Evolutionary conservation across 2,888 invertebrate species (phyloP).

Genomic region (Myopa tessellatipennis): DNA sequence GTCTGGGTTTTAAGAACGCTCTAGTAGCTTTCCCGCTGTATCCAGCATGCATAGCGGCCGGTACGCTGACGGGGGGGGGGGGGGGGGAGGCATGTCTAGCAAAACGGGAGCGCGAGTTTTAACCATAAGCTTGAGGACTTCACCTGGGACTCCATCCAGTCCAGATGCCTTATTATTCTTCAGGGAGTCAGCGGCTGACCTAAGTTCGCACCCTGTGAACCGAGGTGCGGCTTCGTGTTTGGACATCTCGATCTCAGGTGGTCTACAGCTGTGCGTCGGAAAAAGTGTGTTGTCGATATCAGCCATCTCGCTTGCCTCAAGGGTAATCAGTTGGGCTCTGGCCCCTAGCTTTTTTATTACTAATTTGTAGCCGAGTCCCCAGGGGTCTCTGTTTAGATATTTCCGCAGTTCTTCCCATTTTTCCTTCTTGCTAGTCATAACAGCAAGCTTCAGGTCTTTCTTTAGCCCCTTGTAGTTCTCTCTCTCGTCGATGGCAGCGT

Average conservation of each 20-base stretch:
- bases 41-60: constrained; percentile 25
- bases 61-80: constrained; percentile 38
- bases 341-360: constrained; percentile 9
- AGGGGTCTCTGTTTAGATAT: neutral
- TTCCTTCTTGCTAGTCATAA: neutral
- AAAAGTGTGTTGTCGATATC: neutral
- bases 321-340: neutral
- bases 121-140: constrained; percentile 34
- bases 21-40: constrained; percentile 25
- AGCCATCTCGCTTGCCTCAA: neutral
- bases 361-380: constrained; percentile 9
- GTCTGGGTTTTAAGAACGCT: constrained; percentile 25
- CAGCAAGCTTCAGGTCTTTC: constrained; percentile 3
- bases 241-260: neutral
- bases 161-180: constrained; percentile 37
- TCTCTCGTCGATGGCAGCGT: neutral
- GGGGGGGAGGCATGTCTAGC: constrained; percentile 35
- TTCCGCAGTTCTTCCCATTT: constrained; percentile 11
- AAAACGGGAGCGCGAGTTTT: constrained; percentile 27
- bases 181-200: neutral
- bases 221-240: neutral
- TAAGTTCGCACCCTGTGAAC: constrained; percentile 9
- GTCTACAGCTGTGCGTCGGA: neutral
- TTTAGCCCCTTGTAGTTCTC: neutral
- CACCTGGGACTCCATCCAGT: constrained; percentile 36